A percentile compares a stretch with the other conserved stretches of the same genome.
These are phyloP conservation scores for Holcopasites calliopsidis DNA, from an alignment of 1,140 invertebrate genomes.

Conservation along the genomic window DNA sequence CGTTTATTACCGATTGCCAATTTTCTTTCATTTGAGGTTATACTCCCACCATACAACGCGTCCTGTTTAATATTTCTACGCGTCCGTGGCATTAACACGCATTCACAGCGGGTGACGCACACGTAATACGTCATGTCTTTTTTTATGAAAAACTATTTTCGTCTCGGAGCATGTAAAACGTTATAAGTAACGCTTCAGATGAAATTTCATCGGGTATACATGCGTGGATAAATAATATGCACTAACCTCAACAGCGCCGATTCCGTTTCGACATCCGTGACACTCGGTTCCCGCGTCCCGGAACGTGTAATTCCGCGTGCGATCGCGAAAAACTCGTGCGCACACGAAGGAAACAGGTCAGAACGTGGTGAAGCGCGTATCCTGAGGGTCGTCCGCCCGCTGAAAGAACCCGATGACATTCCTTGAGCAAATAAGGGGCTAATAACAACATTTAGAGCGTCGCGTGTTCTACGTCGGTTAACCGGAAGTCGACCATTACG, in stretches of 20 bases:
- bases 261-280: constrained; percentile 8
- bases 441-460: constrained; percentile 40
- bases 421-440: constrained; percentile 42
- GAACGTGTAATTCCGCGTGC: constrained; percentile 4
- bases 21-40: too few relatives aligned
- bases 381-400: constrained; percentile 3
- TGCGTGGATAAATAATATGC: too few relatives aligned
- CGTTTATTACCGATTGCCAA: too few relatives aligned
- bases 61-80: too few relatives aligned
- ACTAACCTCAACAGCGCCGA: background rate
- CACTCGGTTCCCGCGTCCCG: background rate
- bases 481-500: constrained; percentile 34
- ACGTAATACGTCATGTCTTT: too few relatives aligned
- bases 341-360: constrained; percentile 16
- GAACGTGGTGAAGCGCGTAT: constrained; percentile 6
- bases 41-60: too few relatives aligned
- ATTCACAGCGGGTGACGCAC: too few relatives aligned
- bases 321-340: background rate
- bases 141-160: too few relatives aligned
- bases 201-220: too few relatives aligned
- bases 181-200: too few relatives aligned
- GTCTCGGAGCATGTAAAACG: too few relatives aligned
- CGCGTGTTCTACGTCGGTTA: constrained; percentile 24
- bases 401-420: constrained; percentile 44
- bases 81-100: too few relatives aligned